phyloP scores from a whole-genome alignment of 1,140 invertebrate species.

The Hyposmocoma kahamanoa region DNA sequence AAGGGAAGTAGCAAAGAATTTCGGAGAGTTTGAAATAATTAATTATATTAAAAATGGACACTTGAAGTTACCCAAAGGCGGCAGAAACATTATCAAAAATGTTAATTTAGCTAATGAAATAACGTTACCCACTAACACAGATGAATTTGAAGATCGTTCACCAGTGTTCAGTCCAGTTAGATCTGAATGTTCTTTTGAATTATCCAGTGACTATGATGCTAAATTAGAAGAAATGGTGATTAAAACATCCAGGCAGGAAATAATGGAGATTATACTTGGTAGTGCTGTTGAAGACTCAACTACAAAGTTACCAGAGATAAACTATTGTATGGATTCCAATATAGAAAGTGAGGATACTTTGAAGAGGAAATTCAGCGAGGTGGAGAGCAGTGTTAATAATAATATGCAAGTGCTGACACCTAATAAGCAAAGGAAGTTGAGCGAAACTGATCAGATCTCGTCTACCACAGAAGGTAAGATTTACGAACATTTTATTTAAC shows the following conservation, averaged over 20 bases:
- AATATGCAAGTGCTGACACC: conserved; percentile 46
- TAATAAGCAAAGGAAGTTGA: conserved; percentile 50
- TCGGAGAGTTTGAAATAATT: conserved; percentile 44
- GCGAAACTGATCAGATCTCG: conserved; percentile 53
- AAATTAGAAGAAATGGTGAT: conserved; percentile 65
- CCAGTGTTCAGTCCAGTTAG: conserved; percentile 53
- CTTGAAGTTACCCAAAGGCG: conserved; percentile 34
- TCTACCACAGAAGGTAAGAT: conserved; percentile 57
- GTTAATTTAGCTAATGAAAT: conserved; percentile 45
- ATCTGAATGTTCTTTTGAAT: conserved; percentile 61
- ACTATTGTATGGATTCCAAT: conserved; percentile 47
- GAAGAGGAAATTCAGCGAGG: conserved; percentile 42
- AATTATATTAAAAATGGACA: conserved; percentile 55
- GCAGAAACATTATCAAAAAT: conserved; percentile 41
- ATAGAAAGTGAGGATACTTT: conserved; percentile 33
- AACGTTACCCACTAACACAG: conserved; percentile 35
- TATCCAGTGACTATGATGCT: conserved; percentile 52
- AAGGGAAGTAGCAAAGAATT: conserved; percentile 31
- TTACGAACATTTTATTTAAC: neutral
- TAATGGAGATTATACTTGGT: conserved; percentile 64
- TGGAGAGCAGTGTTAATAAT: conserved; percentile 45
- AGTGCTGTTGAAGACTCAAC: conserved; percentile 34
- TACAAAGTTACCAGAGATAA: conserved; percentile 49
- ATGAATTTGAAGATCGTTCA: conserved; percentile 17
- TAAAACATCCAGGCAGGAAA: conserved; percentile 54